These are phyloP conservation scores for Eupithecia tripunctaria DNA, from an alignment of 2,888 invertebrate genomes.

Conservation along the genomic window DNA sequence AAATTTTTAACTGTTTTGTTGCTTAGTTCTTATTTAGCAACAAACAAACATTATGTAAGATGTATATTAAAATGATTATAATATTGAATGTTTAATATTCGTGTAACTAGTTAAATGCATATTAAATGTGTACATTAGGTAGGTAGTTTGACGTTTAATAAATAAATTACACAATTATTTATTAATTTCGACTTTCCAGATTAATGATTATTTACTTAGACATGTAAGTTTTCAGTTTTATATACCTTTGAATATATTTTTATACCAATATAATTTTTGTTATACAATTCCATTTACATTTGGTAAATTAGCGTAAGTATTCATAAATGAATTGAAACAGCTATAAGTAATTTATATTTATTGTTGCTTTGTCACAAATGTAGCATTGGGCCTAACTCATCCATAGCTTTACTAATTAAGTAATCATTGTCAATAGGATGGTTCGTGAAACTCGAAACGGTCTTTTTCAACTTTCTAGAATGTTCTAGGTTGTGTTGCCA, in stretches of 20 bases:
- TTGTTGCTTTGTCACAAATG: neutral
- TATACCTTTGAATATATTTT: slow-evolving; percentile 3
- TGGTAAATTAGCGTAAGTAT: neutral
- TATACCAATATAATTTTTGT: neutral
- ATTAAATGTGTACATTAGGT: slow-evolving; percentile 1
- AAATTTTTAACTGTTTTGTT: slow-evolving; percentile 8
- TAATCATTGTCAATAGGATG: neutral
- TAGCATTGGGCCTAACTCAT: neutral
- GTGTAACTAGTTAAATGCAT: neutral
- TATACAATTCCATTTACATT: neutral
- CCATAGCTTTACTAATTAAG: neutral
- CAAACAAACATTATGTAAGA: neutral
- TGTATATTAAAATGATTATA: neutral
- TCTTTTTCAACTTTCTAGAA: too few relatives aligned
- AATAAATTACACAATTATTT: neutral
- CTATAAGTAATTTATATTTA: neutral
- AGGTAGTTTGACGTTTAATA: neutral
- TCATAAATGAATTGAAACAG: neutral
- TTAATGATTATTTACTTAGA: neutral
- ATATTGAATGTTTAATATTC: neutral
- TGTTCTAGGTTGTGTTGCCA: too few relatives aligned
- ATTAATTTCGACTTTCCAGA: neutral
- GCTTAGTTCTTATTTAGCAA: slow-evolving; percentile 18
- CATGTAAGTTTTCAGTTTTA: neutral
- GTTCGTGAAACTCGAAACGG: too few relatives aligned